Conservation (phyloP, 2,113 vertebrate genomes). For the Thunnus thynnus region DNA sequence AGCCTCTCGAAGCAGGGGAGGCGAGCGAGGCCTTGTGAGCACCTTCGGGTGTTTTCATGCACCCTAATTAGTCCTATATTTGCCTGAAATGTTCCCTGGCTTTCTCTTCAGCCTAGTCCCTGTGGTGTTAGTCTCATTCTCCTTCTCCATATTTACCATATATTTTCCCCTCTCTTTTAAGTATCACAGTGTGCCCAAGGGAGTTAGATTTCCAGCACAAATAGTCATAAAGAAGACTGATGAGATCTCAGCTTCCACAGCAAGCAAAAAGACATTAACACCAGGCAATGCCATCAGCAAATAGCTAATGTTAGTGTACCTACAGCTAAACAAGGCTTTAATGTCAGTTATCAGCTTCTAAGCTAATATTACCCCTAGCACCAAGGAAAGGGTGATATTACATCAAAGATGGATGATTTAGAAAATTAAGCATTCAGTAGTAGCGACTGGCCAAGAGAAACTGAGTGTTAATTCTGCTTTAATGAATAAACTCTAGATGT, state of each 20-base stretch:
- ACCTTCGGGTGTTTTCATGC: conserved; percentile 65
- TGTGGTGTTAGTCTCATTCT: conserved; percentile 38
- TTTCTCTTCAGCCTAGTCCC: conserved; percentile 55
- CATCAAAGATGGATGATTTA: conserved; percentile 6
- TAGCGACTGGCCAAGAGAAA: background rate
- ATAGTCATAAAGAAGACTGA: conserved; percentile 75
- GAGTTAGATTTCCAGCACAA: conserved; percentile 66
- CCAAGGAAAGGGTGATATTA: conserved; percentile 23
- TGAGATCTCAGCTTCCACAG: conserved; percentile 55
- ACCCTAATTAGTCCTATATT: conserved; percentile 74
- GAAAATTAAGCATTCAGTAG: background rate
- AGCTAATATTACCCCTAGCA: conserved; percentile 32
- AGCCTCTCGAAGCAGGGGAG: conserved; percentile 39
- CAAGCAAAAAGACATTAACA: conserved; percentile 44
- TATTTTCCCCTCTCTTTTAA: conserved; percentile 33
- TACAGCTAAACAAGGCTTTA: conserved; percentile 60
- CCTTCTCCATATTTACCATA: conserved; percentile 52
- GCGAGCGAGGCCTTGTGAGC: conserved; percentile 54
- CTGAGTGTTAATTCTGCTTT: background rate
- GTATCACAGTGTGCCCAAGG: conserved; percentile 35
- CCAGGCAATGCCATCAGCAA: conserved; percentile 49
- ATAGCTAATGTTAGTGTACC: conserved; percentile 46
- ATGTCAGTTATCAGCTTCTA: conserved; percentile 31
- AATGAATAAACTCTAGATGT: conserved; percentile 21
- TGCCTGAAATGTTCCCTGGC: conserved; percentile 62